Percentiles rank a stretch among this genome's conserved stretches.
These are phyloP conservation scores for Vidua chalybeata DNA, from an alignment of 2,113 vertebrate species.

Conservation along the genomic window DNA sequence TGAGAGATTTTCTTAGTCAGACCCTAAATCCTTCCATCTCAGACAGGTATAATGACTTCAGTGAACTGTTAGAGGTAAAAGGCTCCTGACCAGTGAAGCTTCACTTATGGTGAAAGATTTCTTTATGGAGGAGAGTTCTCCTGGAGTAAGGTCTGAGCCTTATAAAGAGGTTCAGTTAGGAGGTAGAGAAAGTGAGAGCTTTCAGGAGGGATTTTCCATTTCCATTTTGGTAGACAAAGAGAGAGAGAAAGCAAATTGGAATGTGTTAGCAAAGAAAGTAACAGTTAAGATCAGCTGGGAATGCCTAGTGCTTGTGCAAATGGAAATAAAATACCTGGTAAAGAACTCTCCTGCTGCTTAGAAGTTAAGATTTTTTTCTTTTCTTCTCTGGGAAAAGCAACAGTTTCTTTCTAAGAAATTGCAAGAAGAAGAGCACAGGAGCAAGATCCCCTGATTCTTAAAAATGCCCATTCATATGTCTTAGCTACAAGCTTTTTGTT, in stretches of 20 bases:
- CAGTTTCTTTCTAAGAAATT: not conserved
- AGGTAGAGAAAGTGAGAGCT: not conserved
- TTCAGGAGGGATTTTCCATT: not conserved
- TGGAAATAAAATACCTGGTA: not conserved
- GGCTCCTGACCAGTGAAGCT: not conserved
- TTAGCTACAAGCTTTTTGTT: not conserved
- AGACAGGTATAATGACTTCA: not conserved
- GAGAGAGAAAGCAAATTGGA: not conserved
- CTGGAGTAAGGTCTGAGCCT: not conserved
- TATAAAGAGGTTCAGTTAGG: not conserved
- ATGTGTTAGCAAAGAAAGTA: not conserved
- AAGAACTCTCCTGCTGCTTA: not conserved
- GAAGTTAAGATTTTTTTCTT: not conserved
- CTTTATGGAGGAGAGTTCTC: not conserved
- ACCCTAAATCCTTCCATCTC: not conserved
- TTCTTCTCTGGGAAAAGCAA: not conserved
- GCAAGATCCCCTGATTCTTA: not conserved
- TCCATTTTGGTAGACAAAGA: not conserved
- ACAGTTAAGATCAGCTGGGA: not conserved
- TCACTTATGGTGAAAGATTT: not conserved
- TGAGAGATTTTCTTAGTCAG: not conserved
- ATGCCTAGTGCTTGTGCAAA: not conserved
- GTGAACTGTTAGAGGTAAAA: not conserved
- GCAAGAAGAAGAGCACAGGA: not conserved
- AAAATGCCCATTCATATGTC: not conserved